A percentile compares a stretch with the other conserved stretches of the same genome.
phyloP scores from a whole-genome alignment of 2,113 vertebrate species.

The Sinocyclocheilus rhinocerous region DNA sequence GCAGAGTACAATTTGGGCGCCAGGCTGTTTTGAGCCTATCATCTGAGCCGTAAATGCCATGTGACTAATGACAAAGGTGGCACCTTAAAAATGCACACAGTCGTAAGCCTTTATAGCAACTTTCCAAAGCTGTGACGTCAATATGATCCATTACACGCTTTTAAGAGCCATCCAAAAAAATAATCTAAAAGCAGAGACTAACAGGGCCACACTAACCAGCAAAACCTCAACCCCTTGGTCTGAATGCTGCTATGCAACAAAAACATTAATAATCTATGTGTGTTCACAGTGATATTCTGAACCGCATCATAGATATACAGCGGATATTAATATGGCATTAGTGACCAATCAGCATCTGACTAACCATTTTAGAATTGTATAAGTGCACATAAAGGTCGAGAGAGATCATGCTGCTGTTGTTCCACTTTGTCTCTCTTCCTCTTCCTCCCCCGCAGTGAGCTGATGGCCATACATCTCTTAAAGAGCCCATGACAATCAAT shows the following conservation, averaged over 20 bases:
- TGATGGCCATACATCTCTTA: constrained; percentile 12
- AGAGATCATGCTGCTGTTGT: not conserved
- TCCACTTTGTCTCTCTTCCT: not conserved
- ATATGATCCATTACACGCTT: not conserved
- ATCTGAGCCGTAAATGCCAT: not conserved
- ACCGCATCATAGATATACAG: not conserved
- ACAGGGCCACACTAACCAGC: not conserved
- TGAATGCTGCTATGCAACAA: not conserved
- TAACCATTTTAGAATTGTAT: constrained; percentile 6
- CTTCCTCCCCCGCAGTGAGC: not conserved
- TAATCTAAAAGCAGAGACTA: not conserved
- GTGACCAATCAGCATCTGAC: not conserved
- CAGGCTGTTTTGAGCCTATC: not conserved
- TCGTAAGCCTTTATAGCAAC: too few relatives aligned
- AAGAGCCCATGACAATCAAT: constrained; percentile 75
- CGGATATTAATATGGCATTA: not conserved
- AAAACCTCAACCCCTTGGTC: not conserved
- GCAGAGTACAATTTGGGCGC: not conserved
- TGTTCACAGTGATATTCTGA: not conserved
- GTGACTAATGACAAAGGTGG: constrained; percentile 2
- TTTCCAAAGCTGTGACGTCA: constrained; percentile 18
- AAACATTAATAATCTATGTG: not conserved
- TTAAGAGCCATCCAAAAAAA: constrained; percentile 15
- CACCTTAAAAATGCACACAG: not conserved
- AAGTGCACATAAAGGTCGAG: not conserved